Conservation (phyloP, 2,797 vertebrate genomes). For the Myotis myotis region DNA sequence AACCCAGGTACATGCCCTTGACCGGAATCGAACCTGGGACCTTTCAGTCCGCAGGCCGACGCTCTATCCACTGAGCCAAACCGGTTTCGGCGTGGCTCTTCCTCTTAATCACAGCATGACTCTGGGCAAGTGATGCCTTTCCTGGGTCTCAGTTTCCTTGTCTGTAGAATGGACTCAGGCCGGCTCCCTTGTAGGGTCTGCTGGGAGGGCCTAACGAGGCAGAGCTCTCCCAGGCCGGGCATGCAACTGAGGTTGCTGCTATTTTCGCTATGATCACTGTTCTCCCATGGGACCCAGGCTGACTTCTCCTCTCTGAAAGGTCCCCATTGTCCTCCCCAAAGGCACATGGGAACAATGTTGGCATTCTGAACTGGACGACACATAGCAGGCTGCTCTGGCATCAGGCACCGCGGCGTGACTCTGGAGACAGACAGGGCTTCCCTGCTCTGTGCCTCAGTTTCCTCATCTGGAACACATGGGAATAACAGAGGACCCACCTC, state of each 20-base stretch:
- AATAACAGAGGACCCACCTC: background rate
- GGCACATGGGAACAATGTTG: background rate
- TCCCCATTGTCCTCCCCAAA: background rate
- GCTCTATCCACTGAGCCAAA: too few species aligned
- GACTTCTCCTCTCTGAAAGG: slow-evolving; percentile 26
- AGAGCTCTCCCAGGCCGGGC: fast-evolving
- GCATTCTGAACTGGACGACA: background rate
- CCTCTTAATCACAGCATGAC: background rate
- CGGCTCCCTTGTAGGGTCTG: background rate
- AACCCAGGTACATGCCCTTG: too few species aligned
- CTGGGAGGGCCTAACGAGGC: background rate
- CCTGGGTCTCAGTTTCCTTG: background rate
- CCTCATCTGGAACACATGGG: background rate
- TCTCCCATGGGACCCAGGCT: background rate
- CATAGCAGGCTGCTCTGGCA: background rate
- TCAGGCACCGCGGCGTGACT: fast-evolving
- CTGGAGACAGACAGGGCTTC: background rate
- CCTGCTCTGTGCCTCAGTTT: background rate
- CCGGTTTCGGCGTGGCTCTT: too few species aligned
- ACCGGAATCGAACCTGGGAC: too few species aligned
- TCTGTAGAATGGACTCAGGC: background rate
- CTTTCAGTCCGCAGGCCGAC: too few species aligned
- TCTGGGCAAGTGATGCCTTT: background rate
- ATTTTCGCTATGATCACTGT: background rate
- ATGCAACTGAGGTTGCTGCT: background rate